Base-by-base conservation (phyloP, 2,888 invertebrate species). In the Chironomus tentans region DNA sequence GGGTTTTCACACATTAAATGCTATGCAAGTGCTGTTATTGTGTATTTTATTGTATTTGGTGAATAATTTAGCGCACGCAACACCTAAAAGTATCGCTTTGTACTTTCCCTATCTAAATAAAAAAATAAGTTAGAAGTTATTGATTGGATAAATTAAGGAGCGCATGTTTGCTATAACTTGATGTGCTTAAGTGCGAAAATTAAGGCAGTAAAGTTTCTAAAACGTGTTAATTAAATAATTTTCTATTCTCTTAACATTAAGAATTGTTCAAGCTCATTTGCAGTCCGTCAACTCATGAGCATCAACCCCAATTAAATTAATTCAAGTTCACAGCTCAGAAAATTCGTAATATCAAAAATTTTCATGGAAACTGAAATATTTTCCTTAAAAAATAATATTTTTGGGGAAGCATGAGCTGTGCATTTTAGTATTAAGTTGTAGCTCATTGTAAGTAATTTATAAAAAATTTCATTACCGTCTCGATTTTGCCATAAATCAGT, bases 401-500 rank as follows among this genome's bases (percentile, higher is more conserved):
- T 65, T 21, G 24, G 22, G 38, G 46, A 10, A 56, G 15, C 7
- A 48, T 46, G 70, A 46, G 24, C n/a, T 56, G 18, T 18, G 15
- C 56, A 56, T 56, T 72, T 72, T 61, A 72, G 72, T 72, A 62
- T 62, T 61, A 38, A 72, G 21, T 38, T 21, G 50, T 46, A 24
- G 22, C 24, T 68, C 65, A 2, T 10, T 6, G 38, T 15, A 46
- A 68, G 21, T 46, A 24, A 65, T 65, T 65, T 65, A 28, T 68
- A 13, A 15, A 18, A 65, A 22, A 22, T 6, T 18, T 7, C 4
- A 85, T 82, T 82, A 91, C 91, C 91, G 87, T 88, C 85, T 81
- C 90, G 86, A 79, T 92, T 90, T 79, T 90, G 88, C 71, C 92
- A 86, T 62, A 87, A 81, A 80, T 91, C 91, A 76, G 89, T 89